Base-by-base conservation (phyloP, 1,140 invertebrate genomes). In the Acromyrmex charruanus region DNA sequence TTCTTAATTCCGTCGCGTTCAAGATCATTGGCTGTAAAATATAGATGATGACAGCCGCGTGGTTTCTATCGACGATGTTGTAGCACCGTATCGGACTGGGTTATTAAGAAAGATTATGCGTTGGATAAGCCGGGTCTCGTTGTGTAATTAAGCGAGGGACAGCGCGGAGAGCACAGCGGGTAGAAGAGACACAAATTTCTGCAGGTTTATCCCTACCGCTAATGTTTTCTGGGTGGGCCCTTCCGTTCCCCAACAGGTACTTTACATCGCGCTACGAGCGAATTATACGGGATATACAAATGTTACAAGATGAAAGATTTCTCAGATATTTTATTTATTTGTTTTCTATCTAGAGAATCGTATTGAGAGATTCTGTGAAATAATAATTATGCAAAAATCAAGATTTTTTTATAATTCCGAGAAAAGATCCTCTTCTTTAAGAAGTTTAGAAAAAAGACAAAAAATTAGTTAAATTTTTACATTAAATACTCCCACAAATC, bases 71-170 rank as follows among this genome's bases (percentile, higher is more conserved):
- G 77, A 55, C 84, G 75, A 81, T 80, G 63, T 88, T 16, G 81
- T n/a, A n/a, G n/a, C n/a, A n/a, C 44, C 9, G 55, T 28, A 69
- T 77, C 49, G 28, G 53, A 39, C 28, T 39, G 58, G 74, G 84
- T 86, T 89, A 85, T 89, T 89, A 82, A 55, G 66, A 77, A 79
- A 90, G 89, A 90, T 90, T 80, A 75, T 88, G 74, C 86, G 58
- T 77, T 68, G 81, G 91, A 93, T 94, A 93, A 93, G 91, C 88
- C 71, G 65, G 87, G 86, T 90, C 82, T 89, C 90, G 89, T 93
- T 91, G 91, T 93, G 92, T 92, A 94, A 94, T 94, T 94, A 92
- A 92, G 91, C 92, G 88, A 85, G 87, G 84, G 77, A 90, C 89
- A 86, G 58, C 53, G 58, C 25, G 80, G 59, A 14, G 55, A 82